Base-by-base conservation (phyloP, 2,888 invertebrate genomes). In the Sericinus montela region DNA sequence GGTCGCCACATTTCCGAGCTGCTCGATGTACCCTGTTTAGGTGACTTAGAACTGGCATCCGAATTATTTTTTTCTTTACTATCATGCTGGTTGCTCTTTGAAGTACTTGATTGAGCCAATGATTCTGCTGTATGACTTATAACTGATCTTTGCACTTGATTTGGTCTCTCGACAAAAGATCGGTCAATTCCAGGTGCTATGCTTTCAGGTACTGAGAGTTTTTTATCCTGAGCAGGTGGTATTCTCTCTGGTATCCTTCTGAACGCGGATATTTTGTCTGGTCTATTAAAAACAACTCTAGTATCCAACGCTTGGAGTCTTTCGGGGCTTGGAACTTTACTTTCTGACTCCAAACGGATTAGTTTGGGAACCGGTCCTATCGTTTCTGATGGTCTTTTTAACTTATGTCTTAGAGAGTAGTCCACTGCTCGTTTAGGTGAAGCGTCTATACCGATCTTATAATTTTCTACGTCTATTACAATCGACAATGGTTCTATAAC, bases 381-480 rank as follows among this genome's bases (percentile, higher is more conserved):
- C 1, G 78, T 74, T 3, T 79, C 70, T 0, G 75, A 70, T 0
- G 86, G 71, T 40, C 88, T 59, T 56, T 88, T 88, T 45, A 86
- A 53, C 44, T 85, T 87, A 23, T 80, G 75, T 37, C 87, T 68
- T 29, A 84, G 72, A 0, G 89, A 89, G 51, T 88, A 89, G 58
- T 89, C 89, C 0, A 89, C 80, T 0, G 87, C 85, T 46, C 87
- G 63, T 67, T 88, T 89, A 0, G 89, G 88, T 0, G 89, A 88
- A 1, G 87, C 84, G 40, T 87, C 87, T 15, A 85, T 86, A 0
- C 85, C 86, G 32, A 87, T 87, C 58, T 86, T 86, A 54, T 88
- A 88, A 53, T 87, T 87, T 54, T 89, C 88, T 1, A 88, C 88
- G 46, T 88, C 88, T 45, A 88, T 88, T 0, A 87, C 81, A 55